A percentile compares a stretch with the other conserved stretches of the same genome.
Conservation (phyloP, 2,888 invertebrate species). For the Leistus spinibarbis region DNA sequence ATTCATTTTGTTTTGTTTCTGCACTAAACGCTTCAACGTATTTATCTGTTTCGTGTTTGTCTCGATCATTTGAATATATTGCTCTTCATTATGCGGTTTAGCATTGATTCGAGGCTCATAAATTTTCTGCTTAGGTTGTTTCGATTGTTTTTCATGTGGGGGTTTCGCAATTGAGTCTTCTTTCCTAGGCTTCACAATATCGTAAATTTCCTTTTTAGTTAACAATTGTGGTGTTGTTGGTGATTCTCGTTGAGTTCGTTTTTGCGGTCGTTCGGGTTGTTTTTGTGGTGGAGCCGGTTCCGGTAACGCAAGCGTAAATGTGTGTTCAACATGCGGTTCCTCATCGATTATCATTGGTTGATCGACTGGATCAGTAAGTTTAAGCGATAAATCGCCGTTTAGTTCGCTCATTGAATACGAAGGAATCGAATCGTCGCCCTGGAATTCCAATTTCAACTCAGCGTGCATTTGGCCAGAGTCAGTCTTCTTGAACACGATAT, state of each 20-base stretch:
- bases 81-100: background rate
- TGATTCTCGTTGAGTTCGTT: background rate
- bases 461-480: background rate
- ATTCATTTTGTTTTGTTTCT: conserved; percentile 21
- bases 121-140: background rate
- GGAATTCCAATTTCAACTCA: background rate
- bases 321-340: background rate
- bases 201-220: conserved; percentile 14
- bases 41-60: conserved; percentile 28
- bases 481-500: conserved; percentile 19
- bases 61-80: conserved; percentile 18
- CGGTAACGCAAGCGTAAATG: conserved; percentile 7
- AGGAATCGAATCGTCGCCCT: conserved; percentile 12
- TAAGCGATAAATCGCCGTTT: conserved; percentile 18
- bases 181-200: background rate
- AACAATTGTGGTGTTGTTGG: background rate
- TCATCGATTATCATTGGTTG: background rate
- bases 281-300: background rate
- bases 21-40: conserved; percentile 11
- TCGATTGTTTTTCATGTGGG: too few relatives aligned
- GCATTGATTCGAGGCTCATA: background rate
- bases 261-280: background rate
- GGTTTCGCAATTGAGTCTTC: background rate
- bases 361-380: background rate
- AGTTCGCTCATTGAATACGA: conserved; percentile 22